Conservation (phyloP, 2,113 vertebrate genomes). For the Chaenogobius annularis region DNA sequence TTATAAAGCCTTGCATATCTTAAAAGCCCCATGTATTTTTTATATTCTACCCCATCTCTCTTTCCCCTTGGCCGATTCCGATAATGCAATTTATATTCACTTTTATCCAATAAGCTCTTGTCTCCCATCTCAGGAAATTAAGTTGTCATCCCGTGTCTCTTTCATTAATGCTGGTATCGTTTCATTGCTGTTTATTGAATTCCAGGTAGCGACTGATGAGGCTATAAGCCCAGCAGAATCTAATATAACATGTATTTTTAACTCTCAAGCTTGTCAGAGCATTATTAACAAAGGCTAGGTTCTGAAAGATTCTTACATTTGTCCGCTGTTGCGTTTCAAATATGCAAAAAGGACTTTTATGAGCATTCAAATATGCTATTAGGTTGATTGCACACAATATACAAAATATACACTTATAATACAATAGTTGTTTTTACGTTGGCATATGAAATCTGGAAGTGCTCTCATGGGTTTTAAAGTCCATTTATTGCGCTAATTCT, state of each 20-base stretch:
- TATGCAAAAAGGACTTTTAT: neutral
- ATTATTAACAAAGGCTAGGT: conserved; percentile 37
- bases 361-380: neutral
- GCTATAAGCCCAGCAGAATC: conserved; percentile 49
- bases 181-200: conserved; percentile 72
- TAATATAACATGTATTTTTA: conserved; percentile 37
- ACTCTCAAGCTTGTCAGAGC: conserved; percentile 34
- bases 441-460: neutral
- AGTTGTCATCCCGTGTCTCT: conserved; percentile 67
- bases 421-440: neutral
- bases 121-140: conserved; percentile 77
- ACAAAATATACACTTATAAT: neutral
- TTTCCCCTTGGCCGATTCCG: conserved; percentile 55
- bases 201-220: conserved; percentile 60
- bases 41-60: conserved; percentile 64
- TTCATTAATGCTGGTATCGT: conserved; percentile 70
- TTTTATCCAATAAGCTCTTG: conserved; percentile 74
- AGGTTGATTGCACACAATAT: neutral
- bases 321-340: neutral
- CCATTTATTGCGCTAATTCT: neutral
- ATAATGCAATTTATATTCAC: conserved; percentile 65
- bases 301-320: conserved; percentile 32
- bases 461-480: neutral
- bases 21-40: conserved; percentile 49
- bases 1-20: conserved; percentile 71